A percentile compares a stretch with the other conserved stretches of the same genome.
These are phyloP conservation scores for Bombus polaris DNA, from an alignment of 1,140 invertebrate genomes.

Conservation along the genomic window DNA sequence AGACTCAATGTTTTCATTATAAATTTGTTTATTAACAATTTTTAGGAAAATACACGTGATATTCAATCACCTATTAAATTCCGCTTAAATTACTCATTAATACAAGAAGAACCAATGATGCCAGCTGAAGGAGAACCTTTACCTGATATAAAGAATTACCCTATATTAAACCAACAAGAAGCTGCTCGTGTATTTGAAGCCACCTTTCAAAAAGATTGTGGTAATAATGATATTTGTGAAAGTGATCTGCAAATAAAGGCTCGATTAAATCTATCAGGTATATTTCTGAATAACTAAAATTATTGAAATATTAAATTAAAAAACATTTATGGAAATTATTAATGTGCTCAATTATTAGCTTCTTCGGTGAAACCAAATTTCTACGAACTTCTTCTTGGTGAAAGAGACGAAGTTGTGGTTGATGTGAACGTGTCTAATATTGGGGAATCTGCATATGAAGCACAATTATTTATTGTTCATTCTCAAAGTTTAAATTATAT, in stretches of 20 bases:
- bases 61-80: conserved; percentile 94
- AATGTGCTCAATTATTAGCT: conserved; percentile 55
- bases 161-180: conserved; percentile 94
- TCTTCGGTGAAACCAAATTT: conserved; percentile 74
- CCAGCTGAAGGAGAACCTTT: conserved; percentile 83
- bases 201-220: conserved; percentile 96
- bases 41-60: conserved; percentile 89
- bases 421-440: conserved; percentile 90
- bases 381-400: conserved; percentile 86
- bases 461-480: conserved; percentile 91
- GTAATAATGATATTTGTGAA: conserved; percentile 93
- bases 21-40: neutral
- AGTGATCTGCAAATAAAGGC: conserved; percentile 91
- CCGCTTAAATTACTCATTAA: conserved; percentile 91
- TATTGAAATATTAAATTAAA: conserved; percentile 21
- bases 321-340: conserved; percentile 7
- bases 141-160: conserved; percentile 90
- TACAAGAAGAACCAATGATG: conserved; percentile 86
- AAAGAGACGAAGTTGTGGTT: conserved; percentile 90
- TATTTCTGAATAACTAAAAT: conserved; percentile 9
- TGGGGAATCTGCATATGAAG: conserved; percentile 95
- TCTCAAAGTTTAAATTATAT: conserved; percentile 92
- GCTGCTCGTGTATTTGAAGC: conserved; percentile 92
- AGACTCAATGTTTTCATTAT: too few relatives aligned
- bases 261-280: conserved; percentile 85